Conservation (phyloP, 2,888 invertebrate genomes). For the Seira musarum region DNA sequence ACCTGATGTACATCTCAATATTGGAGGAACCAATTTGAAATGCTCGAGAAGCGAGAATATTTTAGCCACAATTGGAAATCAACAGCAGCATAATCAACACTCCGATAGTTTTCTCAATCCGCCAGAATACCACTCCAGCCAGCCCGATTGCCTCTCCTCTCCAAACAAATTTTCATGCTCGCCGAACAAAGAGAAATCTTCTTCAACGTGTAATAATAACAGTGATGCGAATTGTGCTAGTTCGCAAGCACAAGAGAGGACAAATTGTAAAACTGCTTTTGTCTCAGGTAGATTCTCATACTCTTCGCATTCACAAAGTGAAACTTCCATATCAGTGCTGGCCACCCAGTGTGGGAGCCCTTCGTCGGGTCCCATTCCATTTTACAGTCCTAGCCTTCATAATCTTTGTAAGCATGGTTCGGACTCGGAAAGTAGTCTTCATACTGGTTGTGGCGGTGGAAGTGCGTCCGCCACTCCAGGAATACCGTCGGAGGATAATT, state of each 20-base stretch:
- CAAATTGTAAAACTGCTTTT: slow-evolving; percentile 48
- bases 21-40: slow-evolving; percentile 73
- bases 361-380: slow-evolving; percentile 38
- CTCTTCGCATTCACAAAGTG: slow-evolving; percentile 64
- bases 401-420: slow-evolving; percentile 60
- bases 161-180: slow-evolving; percentile 42
- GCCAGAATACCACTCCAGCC: slow-evolving; percentile 50
- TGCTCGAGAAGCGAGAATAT: slow-evolving; percentile 65
- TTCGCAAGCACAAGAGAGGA: slow-evolving; percentile 22
- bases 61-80: slow-evolving; percentile 67
- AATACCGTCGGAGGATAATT: slow-evolving; percentile 31
- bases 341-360: slow-evolving; percentile 37
- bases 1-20: slow-evolving; percentile 72
- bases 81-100: slow-evolving; percentile 71
- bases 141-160: slow-evolving; percentile 46
- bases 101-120: slow-evolving; percentile 58
- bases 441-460: no score
- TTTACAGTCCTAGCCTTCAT: slow-evolving; percentile 62
- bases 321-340: slow-evolving; percentile 63
- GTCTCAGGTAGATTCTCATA: slow-evolving; percentile 60
- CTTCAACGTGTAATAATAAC: slow-evolving; percentile 15
- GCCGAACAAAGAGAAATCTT: slow-evolving; percentile 30
- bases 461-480: slow-evolving; percentile 5
- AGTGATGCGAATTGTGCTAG: not conserved
- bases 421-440: slow-evolving; percentile 49